Conservation (phyloP, 2,113 vertebrate genomes). For the Uria aalge region DNA sequence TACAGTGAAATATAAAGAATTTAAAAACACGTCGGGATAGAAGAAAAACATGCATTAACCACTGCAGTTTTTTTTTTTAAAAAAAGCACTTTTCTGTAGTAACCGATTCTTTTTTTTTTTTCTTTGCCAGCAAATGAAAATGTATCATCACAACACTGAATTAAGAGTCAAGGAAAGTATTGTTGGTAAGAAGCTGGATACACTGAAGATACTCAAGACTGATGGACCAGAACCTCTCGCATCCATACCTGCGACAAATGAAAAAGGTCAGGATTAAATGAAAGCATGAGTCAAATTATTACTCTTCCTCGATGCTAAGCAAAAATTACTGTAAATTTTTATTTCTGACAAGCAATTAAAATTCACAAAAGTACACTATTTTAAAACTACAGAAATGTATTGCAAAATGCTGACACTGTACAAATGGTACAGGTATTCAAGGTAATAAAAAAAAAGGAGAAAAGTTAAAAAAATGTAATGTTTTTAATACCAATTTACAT, state of each 20-base stretch:
- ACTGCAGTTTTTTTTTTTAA: neutral
- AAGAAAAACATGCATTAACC: constrained; percentile 76
- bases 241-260: constrained; percentile 83
- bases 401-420: neutral
- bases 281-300: neutral
- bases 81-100: constrained; percentile 64
- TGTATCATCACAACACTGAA: constrained; percentile 58
- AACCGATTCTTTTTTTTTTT: neutral
- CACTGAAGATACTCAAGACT: constrained; percentile 18
- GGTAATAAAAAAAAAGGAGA: neutral
- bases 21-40: constrained; percentile 70
- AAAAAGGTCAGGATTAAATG: constrained; percentile 16
- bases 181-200: constrained; percentile 68
- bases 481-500: neutral
- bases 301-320: neutral
- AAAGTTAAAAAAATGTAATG: neutral
- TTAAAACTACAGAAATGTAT: neutral
- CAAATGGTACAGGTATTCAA: neutral
- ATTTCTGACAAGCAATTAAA: neutral
- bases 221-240: constrained; percentile 82
- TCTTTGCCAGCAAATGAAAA: neutral
- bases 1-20: constrained; percentile 70
- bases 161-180: constrained; percentile 65
- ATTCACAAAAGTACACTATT: neutral
- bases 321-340: neutral